Evolutionary conservation across 2,888 invertebrate genomes (phyloP).

Genomic region (Lycocerus yunnanus): DNA sequence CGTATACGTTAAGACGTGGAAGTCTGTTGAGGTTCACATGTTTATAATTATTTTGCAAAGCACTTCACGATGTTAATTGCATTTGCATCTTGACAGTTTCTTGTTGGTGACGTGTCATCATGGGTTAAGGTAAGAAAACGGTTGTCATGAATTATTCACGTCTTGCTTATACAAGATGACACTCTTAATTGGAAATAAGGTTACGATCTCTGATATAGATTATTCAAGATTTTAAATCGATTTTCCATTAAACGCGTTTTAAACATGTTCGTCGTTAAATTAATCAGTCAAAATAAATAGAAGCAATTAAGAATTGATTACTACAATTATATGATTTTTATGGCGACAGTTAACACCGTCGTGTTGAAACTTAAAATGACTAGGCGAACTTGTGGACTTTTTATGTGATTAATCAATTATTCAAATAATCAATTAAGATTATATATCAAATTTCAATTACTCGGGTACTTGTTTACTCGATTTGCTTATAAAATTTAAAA

Average conservation of each 20-base stretch:
- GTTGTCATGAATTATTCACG: slow-evolving; percentile 56
- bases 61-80: slow-evolving; percentile 56
- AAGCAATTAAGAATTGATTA: slow-evolving; percentile 8
- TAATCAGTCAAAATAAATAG: slow-evolving; percentile 21
- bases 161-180: slow-evolving; percentile 50
- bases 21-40: slow-evolving; percentile 39
- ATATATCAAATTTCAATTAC: neutral
- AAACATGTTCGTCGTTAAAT: slow-evolving; percentile 29
- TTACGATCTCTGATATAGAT: slow-evolving; percentile 55
- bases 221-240: slow-evolving; percentile 52
- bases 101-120: slow-evolving; percentile 55
- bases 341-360: neutral
- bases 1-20: neutral
- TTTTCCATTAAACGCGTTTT: slow-evolving; percentile 39
- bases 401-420: neutral
- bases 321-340: neutral
- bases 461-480: neutral
- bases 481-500: neutral
- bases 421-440: neutral
- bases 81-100: slow-evolving; percentile 57
- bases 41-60: slow-evolving; percentile 56
- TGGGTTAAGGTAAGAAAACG: slow-evolving; percentile 57
- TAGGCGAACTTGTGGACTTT: neutral
- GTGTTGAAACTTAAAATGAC: neutral
- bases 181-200: slow-evolving; percentile 56